Conservation (phyloP, 2,888 invertebrate genomes). For the Mallateleia sp. region DNA sequence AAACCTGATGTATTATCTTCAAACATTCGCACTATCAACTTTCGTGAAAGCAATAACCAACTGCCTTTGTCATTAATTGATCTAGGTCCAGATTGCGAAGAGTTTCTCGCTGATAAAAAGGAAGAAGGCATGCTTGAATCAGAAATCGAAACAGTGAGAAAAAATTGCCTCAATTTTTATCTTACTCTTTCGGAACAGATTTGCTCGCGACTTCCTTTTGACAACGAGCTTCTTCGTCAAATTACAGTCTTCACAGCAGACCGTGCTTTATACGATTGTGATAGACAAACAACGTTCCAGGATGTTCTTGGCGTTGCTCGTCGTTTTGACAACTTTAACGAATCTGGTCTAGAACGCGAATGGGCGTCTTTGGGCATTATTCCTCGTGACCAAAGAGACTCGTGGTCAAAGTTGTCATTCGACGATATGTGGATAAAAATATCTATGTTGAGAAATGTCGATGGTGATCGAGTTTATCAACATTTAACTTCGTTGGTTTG, state of each 20-base stretch:
- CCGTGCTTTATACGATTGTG: background rate
- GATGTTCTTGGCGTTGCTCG: background rate
- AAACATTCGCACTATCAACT: background rate
- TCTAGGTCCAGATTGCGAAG: background rate
- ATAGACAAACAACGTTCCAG: slow-evolving; percentile 4
- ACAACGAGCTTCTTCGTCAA: background rate
- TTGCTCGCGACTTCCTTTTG: slow-evolving; percentile 10
- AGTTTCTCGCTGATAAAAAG: background rate
- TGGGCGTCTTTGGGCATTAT: slow-evolving; percentile 26
- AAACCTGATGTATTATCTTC: background rate
- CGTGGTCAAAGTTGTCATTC: slow-evolving; percentile 26
- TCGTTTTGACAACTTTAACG: slow-evolving; percentile 29
- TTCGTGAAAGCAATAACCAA: background rate
- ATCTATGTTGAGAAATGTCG: background rate
- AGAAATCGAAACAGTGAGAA: background rate
- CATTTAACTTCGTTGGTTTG: background rate
- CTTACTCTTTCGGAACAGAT: background rate
- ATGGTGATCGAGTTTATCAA: slow-evolving; percentile 5
- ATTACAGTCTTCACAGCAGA: slow-evolving; percentile 4
- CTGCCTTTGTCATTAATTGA: background rate
- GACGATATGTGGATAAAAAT: slow-evolving; percentile 35
- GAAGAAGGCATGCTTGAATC: slow-evolving; percentile 9
- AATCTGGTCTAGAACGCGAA: slow-evolving; percentile 32
- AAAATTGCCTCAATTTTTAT: slow-evolving; percentile 13
- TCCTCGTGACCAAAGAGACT: slow-evolving; percentile 36